phyloP scores from a whole-genome alignment of 2,113 vertebrate species.

The Apodemus speciosus region DNA sequence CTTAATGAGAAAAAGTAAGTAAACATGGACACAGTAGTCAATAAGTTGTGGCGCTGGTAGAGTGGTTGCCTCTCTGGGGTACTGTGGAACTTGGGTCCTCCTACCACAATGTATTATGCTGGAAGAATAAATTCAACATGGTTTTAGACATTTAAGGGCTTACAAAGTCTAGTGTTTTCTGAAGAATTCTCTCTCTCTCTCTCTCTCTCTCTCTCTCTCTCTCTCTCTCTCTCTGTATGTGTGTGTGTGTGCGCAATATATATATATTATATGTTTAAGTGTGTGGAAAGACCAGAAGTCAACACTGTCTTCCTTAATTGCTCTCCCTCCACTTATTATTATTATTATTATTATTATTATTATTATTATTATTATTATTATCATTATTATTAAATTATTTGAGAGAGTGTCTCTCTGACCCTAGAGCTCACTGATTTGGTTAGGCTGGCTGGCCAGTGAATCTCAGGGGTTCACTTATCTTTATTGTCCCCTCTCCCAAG shows the following conservation, averaged over 20 bases:
- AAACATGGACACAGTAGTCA: neutral
- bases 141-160: neutral
- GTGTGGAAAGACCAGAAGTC: neutral
- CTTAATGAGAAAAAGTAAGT: neutral
- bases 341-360: neutral
- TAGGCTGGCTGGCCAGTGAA: neutral
- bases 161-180: neutral
- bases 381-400: neutral
- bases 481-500: neutral
- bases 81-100: neutral
- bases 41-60: neutral
- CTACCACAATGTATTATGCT: neutral
- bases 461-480: neutral
- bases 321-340: neutral
- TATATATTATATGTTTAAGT: neutral
- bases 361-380: neutral
- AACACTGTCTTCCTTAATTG: neutral
- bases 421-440: neutral
- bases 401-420: neutral
- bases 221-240: no score
- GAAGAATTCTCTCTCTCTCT: neutral
- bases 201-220: no score
- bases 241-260: neutral
- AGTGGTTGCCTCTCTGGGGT: neutral
- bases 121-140: conserved; percentile 9